A percentile compares a stretch with the other conserved stretches of the same genome.
These are phyloP conservation scores for Naso thynnoides DNA, from an alignment of 2,797 vertebrate species.

Conservation along the genomic window DNA sequence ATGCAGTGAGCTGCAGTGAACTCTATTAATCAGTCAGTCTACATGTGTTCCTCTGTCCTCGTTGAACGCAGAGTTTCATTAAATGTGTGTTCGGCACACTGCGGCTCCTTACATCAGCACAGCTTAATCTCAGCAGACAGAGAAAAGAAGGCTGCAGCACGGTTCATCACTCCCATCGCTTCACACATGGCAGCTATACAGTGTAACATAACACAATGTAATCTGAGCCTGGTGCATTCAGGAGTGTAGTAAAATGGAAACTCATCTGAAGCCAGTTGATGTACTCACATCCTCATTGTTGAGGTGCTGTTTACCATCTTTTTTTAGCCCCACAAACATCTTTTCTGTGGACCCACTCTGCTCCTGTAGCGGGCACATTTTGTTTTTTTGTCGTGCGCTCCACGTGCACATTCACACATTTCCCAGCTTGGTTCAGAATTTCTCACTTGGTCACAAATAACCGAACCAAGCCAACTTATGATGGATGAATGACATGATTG, in stretches of 20 bases:
- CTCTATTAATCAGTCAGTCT: neutral
- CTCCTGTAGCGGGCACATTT: neutral
- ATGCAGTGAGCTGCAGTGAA: neutral
- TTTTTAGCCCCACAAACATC: neutral
- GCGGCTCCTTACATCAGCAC: neutral
- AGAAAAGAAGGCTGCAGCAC: neutral
- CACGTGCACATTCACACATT: neutral
- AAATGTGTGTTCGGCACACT: neutral
- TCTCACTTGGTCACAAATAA: constrained; percentile 42
- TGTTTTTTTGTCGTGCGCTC: neutral
- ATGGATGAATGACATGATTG: constrained; percentile 11
- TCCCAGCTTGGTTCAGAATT: constrained; percentile 32
- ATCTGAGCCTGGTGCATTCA: too few species aligned
- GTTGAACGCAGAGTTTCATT: neutral
- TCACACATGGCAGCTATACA: neutral
- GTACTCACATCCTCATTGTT: too few species aligned
- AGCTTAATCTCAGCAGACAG: neutral
- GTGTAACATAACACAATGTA: neutral
- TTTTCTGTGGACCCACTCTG: neutral
- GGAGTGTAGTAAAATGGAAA: too few species aligned
- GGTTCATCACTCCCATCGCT: neutral
- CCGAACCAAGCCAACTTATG: constrained; percentile 14
- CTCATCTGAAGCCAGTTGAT: too few species aligned
- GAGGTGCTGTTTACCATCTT: neutral
- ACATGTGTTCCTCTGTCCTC: neutral